phyloP scores from a whole-genome alignment of 2,888 invertebrate species.

The Amitus sp. region DNA sequence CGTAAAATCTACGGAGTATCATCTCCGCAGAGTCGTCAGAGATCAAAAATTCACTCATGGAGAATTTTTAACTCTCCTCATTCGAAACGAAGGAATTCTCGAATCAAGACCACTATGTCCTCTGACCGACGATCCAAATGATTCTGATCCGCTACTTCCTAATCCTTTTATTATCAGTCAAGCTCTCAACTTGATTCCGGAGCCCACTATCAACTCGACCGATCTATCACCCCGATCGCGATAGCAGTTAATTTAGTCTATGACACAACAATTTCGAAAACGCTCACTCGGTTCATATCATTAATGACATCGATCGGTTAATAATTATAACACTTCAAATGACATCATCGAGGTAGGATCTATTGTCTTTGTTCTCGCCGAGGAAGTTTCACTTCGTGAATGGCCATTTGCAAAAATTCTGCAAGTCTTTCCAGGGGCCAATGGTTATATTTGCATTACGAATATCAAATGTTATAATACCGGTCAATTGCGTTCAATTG shows the following conservation, averaged over 20 bases:
- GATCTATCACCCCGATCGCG: neutral
- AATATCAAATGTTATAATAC: neutral
- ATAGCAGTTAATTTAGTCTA: neutral
- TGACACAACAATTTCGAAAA: neutral
- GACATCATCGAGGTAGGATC: neutral
- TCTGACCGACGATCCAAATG: conserved; percentile 26
- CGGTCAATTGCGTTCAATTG: neutral
- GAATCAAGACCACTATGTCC: conserved; percentile 32
- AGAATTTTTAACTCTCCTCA: conserved; percentile 1
- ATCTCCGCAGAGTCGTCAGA: conserved; percentile 1
- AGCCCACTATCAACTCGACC: neutral
- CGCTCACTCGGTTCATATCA: neutral
- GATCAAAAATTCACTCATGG: conserved; percentile 5
- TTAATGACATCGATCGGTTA: neutral
- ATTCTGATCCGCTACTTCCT: conserved; percentile 33
- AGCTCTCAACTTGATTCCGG: conserved; percentile 14
- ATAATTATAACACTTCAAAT: neutral
- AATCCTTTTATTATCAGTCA: conserved; percentile 43
- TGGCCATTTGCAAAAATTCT: neutral
- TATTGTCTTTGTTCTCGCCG: neutral
- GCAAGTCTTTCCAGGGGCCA: neutral
- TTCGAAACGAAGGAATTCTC: conserved; percentile 17
- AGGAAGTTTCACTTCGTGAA: neutral
- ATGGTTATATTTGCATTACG: neutral
- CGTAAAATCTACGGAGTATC: conserved; percentile 6